Evolutionary conservation across 2,888 invertebrate species (phyloP), one percentile per base, ranked within the genome.

Genomic region (Notodonta ziczac): DNA sequence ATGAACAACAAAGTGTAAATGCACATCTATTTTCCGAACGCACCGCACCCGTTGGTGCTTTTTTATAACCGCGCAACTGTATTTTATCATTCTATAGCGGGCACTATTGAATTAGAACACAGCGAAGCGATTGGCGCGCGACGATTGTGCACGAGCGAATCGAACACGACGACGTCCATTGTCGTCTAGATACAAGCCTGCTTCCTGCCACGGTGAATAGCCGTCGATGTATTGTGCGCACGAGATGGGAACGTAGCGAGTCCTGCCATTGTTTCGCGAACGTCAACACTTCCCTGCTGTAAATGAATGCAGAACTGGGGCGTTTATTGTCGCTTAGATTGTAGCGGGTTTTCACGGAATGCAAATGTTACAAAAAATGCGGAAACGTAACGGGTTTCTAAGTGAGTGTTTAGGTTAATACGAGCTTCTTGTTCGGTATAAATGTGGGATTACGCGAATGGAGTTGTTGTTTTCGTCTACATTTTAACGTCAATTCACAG

Each of bases 271-370:
- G 87, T 87, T 79, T 80, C 68, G 61, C 69, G 63, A 72, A 77
- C 82, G 87, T 85, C 86, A 84, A 85, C 86, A 84, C 85, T 87
- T 86, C 78, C 77, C 80, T 75, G 74, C 67, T 77, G 81, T 80
- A 83, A 84, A 86, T 84, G 83, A 85, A 84, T 81, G 82, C 81
- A 76, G 75, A 83, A 85, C 74, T 74, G 70, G 81, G 77, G 74
- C 83, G 80, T 72, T 78, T 81, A 83, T 84, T 83, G 83, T 84
- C 80, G 79, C 73, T 78, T 78, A 81, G 77, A 80, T 80, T 76
- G 83, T 81, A 77, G 76, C 63, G 71, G 69, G 75, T 77, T 78
- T 78, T 77, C 72, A 69, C 70, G 60, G 73, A 80, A 80, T 76
- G 79, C 80, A 81, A 84, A 83, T 78, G 77, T 74, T 68, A 76